These are phyloP conservation scores for Microchrysa polita DNA, from an alignment of 2,888 invertebrate genomes.

Conservation along the genomic window DNA sequence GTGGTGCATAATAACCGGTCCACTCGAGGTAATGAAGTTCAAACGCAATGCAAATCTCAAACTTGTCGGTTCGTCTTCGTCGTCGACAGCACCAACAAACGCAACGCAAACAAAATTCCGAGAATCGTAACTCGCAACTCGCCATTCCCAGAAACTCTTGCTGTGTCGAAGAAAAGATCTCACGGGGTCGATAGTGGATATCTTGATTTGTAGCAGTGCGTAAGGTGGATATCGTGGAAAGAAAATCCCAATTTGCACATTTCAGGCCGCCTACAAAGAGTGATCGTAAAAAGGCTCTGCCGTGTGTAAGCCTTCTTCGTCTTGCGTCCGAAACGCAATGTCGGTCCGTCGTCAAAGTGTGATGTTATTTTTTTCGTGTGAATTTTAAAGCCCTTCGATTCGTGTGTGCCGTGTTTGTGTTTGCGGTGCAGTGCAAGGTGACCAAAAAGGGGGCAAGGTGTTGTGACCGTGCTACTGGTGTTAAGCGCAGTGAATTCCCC, in stretches of 20 bases:
- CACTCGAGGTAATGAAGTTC: no score
- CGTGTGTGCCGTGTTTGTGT: background rate
- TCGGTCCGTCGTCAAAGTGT: conserved; percentile 10
- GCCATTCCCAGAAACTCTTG: conserved; percentile 31
- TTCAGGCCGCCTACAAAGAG: conserved; percentile 21
- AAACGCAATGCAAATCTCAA: no score
- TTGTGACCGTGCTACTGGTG: background rate
- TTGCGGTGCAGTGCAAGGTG: background rate
- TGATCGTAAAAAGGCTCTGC: conserved; percentile 18
- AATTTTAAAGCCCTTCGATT: no score
- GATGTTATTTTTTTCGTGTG: background rate
- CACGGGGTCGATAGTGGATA: background rate
- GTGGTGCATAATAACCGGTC: no score
- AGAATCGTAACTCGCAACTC: conserved; percentile 26
- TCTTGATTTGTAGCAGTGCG: background rate
- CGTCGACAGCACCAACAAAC: background rate
- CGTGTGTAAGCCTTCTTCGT: no score
- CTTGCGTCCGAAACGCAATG: background rate
- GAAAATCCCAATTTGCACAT: conserved; percentile 13
- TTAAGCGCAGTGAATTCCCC: background rate
- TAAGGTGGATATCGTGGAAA: conserved; percentile 7
- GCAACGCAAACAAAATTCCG: conserved; percentile 39
- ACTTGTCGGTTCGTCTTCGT: conserved; percentile 1
- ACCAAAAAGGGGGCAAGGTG: no score
- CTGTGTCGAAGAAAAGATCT: conserved; percentile 27